Evolutionary conservation across 1,140 invertebrate species (phyloP), one percentile per base, ranked within the genome.

Genomic region (Thaumetopoea pityocampa): DNA sequence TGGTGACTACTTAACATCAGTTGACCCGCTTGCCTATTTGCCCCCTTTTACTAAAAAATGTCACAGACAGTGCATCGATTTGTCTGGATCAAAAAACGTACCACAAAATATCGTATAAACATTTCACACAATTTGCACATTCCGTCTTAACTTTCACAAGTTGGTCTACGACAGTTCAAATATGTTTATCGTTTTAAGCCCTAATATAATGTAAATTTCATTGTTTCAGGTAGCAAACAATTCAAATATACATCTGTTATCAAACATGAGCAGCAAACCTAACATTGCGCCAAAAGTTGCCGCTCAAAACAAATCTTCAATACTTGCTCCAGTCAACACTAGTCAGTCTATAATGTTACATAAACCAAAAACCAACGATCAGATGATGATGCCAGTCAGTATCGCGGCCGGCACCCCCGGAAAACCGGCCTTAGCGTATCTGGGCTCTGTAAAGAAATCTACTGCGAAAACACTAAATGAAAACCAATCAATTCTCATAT

Each of bases 331-430:
- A 14, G 69, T 71, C 8, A 79, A 78, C 33, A 15, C 71, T 9
- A 54, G 64, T 15, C 83, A 85, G 43, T 74, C 85, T 3, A 83
- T 86, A 30, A 81, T 86, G 4, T 85, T 86, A 42, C 83, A 85
- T 34, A 86, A 85, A 57, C 73, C 83, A 22, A 85, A 81, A 64
- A 8, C 51, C n/a, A 74, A 63, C 48, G 67, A 79, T 9, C 83
- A 77, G 53, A 71, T 83, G 63, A 74, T 85, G 38, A 73, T 85
- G 1, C 83, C 85, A 6, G 82, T 85, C 5, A 85, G 65, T 47
- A 79, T 85, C 29, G 74, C 79, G 8, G 62, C 78, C 0, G 62
- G 57, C 3, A 56, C 55, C 8, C 64, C 62, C 9, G 63, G 54
- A 8, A 85, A 85, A 48, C 79, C 74, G 30, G 64, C 76, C 3